These are phyloP conservation scores for Halcyon chelicuti DNA, from an alignment of 2,797 vertebrate species.

Conservation along the genomic window DNA sequence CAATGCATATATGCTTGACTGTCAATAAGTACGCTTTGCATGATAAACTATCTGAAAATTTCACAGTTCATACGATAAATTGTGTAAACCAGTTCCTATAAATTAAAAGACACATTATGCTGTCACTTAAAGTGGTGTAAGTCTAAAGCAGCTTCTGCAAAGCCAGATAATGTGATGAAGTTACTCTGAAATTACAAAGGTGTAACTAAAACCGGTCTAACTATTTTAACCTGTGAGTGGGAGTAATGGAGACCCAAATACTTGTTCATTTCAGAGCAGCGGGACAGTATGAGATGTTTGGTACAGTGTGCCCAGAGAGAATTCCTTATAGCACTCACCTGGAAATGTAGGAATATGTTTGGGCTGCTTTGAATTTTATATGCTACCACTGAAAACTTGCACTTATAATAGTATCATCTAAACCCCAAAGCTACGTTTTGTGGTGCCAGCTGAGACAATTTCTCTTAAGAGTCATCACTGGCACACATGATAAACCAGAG, in stretches of 20 bases:
- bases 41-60: background rate
- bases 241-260: background rate
- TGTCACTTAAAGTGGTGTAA: constrained; percentile 4
- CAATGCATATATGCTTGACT: background rate
- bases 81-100: constrained; percentile 30
- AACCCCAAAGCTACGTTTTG: background rate
- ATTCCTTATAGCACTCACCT: background rate
- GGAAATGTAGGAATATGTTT: background rate
- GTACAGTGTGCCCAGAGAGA: background rate
- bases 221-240: background rate
- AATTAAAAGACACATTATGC: constrained; percentile 4
- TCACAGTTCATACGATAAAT: constrained; percentile 1
- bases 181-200: background rate
- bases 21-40: background rate
- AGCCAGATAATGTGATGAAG: background rate
- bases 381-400: background rate
- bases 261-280: background rate
- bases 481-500: background rate
- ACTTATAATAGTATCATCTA: background rate
- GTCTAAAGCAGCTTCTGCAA: constrained; percentile 29
- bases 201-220: background rate
- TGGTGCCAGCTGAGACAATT: background rate
- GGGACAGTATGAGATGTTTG: background rate
- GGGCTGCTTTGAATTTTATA: background rate
- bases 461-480: background rate